phyloP scores from a whole-genome alignment of 2,113 vertebrate species.

The Entomyzon cyanotis region DNA sequence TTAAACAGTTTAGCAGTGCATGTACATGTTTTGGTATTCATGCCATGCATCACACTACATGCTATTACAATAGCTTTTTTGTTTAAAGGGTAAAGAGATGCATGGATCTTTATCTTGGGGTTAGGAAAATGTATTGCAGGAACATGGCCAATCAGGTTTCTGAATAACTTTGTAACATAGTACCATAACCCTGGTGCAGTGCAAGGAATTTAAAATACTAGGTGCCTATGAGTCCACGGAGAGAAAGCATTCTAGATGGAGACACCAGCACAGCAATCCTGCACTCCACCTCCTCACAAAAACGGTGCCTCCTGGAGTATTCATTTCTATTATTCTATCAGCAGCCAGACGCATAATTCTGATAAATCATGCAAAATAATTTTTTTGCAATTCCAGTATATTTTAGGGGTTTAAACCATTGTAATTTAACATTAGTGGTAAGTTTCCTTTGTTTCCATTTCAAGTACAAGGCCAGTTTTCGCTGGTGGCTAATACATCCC shows the following conservation, averaged over 20 bases:
- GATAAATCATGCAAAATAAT: conserved; percentile 29
- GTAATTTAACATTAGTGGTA: not conserved
- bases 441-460: conserved; percentile 27
- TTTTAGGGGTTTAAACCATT: conserved; percentile 44
- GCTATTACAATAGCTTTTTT: conserved; percentile 82
- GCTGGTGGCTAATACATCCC: not conserved
- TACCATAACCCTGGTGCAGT: conserved; percentile 68
- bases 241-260: conserved; percentile 29
- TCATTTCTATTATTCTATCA: conserved; percentile 48
- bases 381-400: conserved; percentile 19
- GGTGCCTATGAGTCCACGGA: not conserved
- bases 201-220: conserved; percentile 65
- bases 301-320: not conserved
- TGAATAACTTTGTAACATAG: conserved; percentile 78
- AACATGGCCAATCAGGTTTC: conserved; percentile 80
- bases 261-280: not conserved
- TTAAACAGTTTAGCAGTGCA: conserved; percentile 80
- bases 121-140: conserved; percentile 82
- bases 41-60: conserved; percentile 73
- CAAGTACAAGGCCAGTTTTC: not conserved
- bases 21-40: conserved; percentile 82
- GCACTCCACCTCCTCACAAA: conserved; percentile 36
- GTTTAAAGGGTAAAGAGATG: conserved; percentile 83
- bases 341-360: conserved; percentile 42
- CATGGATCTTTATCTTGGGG: conserved; percentile 84